These are phyloP conservation scores for Eumaeus atala DNA, from an alignment of 1,140 invertebrate species.

Conservation along the genomic window DNA sequence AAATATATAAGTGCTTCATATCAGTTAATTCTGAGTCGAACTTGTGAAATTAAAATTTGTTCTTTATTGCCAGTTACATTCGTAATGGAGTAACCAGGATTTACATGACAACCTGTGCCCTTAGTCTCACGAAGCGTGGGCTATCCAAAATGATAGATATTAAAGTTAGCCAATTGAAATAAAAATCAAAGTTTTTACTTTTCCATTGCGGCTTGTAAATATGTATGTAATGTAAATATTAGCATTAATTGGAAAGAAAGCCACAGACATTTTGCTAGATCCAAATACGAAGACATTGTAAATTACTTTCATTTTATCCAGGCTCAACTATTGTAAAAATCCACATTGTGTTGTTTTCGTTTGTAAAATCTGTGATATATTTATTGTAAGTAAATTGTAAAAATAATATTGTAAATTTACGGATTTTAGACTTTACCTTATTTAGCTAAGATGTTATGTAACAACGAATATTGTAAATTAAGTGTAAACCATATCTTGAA, in stretches of 20 bases:
- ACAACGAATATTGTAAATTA: constrained; percentile 26
- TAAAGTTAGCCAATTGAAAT: too few relatives aligned
- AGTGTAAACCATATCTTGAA: constrained; percentile 60
- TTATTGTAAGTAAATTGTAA: constrained; percentile 66
- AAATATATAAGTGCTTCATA: too few relatives aligned
- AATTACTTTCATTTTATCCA: neutral
- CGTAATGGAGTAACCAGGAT: too few relatives aligned
- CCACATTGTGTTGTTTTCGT: constrained; percentile 34
- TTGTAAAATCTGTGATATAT: constrained; percentile 74
- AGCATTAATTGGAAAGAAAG: constrained; percentile 14
- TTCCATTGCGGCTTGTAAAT: constrained; percentile 18
- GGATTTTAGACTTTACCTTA: constrained; percentile 33
- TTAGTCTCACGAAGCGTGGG: too few relatives aligned
- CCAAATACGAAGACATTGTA: constrained; percentile 39
- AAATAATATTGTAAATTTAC: constrained; percentile 46
- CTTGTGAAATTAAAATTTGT: too few relatives aligned
- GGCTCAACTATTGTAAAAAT: constrained; percentile 5
- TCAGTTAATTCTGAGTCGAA: too few relatives aligned
- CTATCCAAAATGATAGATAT: too few relatives aligned
- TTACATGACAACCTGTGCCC: too few relatives aligned
- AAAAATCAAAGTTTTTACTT: too few relatives aligned
- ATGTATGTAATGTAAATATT: constrained; percentile 40
- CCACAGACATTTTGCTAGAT: constrained; percentile 51
- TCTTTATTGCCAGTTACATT: too few relatives aligned
- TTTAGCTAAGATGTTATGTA: constrained; percentile 25